Conservation (phyloP, 2,113 vertebrate species). For the Haliaeetus leucogaster region DNA sequence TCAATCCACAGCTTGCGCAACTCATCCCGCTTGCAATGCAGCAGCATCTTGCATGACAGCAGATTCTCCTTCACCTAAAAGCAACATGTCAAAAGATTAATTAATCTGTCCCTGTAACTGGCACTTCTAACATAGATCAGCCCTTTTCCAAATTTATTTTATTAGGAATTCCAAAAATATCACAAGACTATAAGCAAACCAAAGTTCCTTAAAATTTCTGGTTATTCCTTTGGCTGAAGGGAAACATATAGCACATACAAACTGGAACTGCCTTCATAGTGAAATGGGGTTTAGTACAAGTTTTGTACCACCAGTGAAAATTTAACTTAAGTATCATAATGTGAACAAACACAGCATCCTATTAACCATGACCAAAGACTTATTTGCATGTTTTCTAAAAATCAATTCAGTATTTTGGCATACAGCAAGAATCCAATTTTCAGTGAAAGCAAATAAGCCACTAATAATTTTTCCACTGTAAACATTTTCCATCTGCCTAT, state of each 20-base stretch:
- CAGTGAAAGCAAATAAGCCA: constrained; percentile 1
- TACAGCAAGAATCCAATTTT: background rate
- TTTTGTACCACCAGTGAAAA: background rate
- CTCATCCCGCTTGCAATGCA: constrained; percentile 96
- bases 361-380: background rate
- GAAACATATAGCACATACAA: accelerated
- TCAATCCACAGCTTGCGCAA: constrained; percentile 98
- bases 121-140: background rate
- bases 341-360: background rate
- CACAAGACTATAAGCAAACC: background rate
- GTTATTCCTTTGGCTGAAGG: background rate
- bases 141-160: background rate
- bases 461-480: background rate
- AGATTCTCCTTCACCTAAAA: constrained; percentile 96
- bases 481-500: constrained; percentile 18
- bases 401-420: background rate
- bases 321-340: background rate
- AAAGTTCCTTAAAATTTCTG: background rate
- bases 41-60: constrained; percentile 96
- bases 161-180: background rate
- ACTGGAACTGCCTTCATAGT: accelerated
- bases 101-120: background rate
- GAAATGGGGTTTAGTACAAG: background rate
- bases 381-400: background rate
- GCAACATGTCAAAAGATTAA: background rate